These are phyloP conservation scores for Sceliomorpha sp. DNA, from an alignment of 2,888 invertebrate genomes.

Conservation along the genomic window DNA sequence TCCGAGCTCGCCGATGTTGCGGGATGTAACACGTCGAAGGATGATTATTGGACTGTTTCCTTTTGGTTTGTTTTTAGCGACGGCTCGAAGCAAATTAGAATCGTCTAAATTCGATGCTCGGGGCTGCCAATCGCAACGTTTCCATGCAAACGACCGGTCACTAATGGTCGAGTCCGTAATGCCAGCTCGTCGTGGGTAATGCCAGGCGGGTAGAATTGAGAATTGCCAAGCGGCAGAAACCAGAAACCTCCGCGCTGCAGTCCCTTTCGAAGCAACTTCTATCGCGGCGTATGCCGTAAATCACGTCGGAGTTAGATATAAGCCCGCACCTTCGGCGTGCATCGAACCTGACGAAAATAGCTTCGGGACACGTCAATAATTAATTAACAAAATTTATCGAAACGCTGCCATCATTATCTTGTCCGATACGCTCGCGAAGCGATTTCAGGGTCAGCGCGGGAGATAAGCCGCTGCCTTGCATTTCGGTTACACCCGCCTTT, in stretches of 20 bases:
- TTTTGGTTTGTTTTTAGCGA: conserved; percentile 40
- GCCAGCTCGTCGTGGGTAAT: conserved; percentile 51
- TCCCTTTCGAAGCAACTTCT: conserved; percentile 61
- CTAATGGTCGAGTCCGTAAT: conserved; percentile 53
- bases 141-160: conserved; percentile 58
- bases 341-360: conserved; percentile 68
- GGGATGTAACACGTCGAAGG: conserved; percentile 43
- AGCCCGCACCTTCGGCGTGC: conserved; percentile 59
- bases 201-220: conserved; percentile 37
- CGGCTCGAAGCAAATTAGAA: conserved; percentile 57
- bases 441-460: conserved; percentile 62
- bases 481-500: conserved; percentile 27
- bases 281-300: conserved; percentile 64
- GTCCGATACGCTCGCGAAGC: conserved; percentile 65
- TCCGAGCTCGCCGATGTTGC: conserved; percentile 34
- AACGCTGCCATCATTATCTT: conserved; percentile 67
- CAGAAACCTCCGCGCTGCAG: conserved; percentile 49
- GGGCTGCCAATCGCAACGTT: conserved; percentile 54
- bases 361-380: conserved; percentile 73
- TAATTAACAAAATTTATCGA: conserved; percentile 75
- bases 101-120: conserved; percentile 57
- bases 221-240: conserved; percentile 55
- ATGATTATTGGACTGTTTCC: conserved; percentile 45
- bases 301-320: conserved; percentile 63
- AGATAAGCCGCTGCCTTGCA: conserved; percentile 59